A percentile compares a stretch with the other conserved stretches of the same genome.
These are phyloP conservation scores for Sebastes ruberrimus DNA, from an alignment of 2,797 vertebrate species.

Conservation along the genomic window DNA sequence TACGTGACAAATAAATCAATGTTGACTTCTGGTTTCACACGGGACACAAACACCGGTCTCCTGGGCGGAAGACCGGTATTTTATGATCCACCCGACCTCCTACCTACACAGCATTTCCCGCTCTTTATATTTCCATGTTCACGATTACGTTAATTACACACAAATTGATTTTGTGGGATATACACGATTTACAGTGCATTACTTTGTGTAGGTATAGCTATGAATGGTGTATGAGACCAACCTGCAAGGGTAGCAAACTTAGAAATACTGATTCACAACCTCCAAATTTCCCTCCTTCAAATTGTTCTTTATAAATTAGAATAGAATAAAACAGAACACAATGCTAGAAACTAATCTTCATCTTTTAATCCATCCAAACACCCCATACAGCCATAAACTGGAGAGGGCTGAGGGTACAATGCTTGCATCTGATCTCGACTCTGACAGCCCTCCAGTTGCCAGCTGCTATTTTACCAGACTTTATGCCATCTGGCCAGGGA, in stretches of 20 bases:
- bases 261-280: neutral
- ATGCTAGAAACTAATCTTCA: neutral
- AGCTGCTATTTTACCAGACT: neutral
- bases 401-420: neutral
- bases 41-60: no score
- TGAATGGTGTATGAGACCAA: no score
- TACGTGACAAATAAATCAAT: no score
- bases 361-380: neutral
- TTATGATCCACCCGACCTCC: no score
- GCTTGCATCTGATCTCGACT: neutral
- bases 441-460: neutral
- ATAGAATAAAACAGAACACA: neutral
- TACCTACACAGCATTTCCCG: accelerated
- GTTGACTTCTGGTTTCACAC: no score
- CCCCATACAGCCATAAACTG: neutral
- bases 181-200: no score
- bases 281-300: neutral
- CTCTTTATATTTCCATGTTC: no score
- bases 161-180: no score
- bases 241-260: neutral
- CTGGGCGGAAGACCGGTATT: no score
- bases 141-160: no score
- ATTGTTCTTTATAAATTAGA: neutral
- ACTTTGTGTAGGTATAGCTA: no score
- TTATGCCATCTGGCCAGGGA: neutral